Evolutionary conservation across 2,888 invertebrate genomes (phyloP), one percentile per base, ranked within the genome.

Genomic region (Agrochola macilenta): DNA sequence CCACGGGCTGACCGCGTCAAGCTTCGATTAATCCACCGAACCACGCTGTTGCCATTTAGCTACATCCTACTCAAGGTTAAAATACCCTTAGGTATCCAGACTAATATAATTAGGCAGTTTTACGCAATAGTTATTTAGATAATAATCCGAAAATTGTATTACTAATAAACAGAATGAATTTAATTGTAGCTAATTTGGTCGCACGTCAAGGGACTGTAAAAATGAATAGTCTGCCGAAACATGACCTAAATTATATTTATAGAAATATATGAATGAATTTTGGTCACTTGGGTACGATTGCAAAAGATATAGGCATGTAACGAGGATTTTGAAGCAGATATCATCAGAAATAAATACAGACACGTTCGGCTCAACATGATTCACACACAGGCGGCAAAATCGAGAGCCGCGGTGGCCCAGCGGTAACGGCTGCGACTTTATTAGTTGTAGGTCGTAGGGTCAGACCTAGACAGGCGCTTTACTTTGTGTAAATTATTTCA

Each of bases 111-210:
- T 20, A 49, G 11, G 7, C 46, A 30, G 61, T 49, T 54, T 78
- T 46, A 72, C 80, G 73, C 14, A 72, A 65, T 81, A 35, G 54
- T 46, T 65, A 74, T 78, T 74, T 46, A 65, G 43, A 14, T 81
- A 82, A 39, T 79, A 76, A 61, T 66, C 39, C 64, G 8, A 46
- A 75, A 81, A 81, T 60, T n/a, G 58, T 75, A n/a, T 74, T 65
- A 30, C 26, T 57, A 79, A 76, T 76, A 61, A 81, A 76, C 65
- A 49, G 30, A 78, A 78, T 57, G 11, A 49, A 64, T 80, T 60
- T 46, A 61, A 82, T 49, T 66, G 82, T 77, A 68, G n/a, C n/a
- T n/a, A n/a, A n/a, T n/a, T n/a, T n/a, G 49, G 82, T 23, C 61
- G 14, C 14, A 14, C 43, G 65, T 52, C 64, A 52, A 46, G 85